Conservation (phyloP, 2,888 invertebrate species). For the Ischnura elegans region DNA sequence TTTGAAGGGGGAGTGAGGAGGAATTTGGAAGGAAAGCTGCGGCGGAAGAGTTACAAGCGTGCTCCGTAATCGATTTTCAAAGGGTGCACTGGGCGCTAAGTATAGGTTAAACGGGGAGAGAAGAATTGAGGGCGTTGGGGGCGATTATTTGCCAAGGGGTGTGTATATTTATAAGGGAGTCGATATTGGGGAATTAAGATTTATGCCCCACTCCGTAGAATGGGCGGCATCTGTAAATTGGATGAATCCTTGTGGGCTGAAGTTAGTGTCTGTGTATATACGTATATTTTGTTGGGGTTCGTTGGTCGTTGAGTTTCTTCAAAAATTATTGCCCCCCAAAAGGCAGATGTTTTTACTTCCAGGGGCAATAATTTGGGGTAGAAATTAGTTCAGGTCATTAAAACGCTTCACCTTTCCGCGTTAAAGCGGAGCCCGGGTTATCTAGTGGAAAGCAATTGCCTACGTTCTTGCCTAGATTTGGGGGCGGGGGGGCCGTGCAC, state of each 20-base stretch:
- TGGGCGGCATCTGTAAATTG: background rate
- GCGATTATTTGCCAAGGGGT: background rate
- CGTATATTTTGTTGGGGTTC: background rate
- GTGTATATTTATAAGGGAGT: constrained; percentile 23
- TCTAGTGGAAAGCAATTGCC: background rate
- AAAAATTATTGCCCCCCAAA: background rate
- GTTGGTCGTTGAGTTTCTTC: background rate
- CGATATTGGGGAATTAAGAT: background rate
- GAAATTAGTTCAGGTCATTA: background rate
- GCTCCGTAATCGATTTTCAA: background rate
- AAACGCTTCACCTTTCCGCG: background rate
- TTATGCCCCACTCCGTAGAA: background rate
- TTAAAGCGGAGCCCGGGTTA: background rate
- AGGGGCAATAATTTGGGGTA: background rate
- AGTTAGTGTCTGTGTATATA: too few relatives aligned
- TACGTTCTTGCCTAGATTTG: background rate
- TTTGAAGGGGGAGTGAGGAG: background rate
- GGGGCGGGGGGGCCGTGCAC: background rate
- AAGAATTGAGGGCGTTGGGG: too few relatives aligned
- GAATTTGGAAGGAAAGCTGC: background rate
- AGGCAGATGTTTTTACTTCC: background rate
- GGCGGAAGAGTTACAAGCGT: background rate
- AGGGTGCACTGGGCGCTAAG: background rate
- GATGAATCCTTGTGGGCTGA: background rate
- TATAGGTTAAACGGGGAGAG: background rate